Base-by-base conservation (phyloP, 2,888 invertebrate genomes). In the Lordiphosa fenestrarum region DNA sequence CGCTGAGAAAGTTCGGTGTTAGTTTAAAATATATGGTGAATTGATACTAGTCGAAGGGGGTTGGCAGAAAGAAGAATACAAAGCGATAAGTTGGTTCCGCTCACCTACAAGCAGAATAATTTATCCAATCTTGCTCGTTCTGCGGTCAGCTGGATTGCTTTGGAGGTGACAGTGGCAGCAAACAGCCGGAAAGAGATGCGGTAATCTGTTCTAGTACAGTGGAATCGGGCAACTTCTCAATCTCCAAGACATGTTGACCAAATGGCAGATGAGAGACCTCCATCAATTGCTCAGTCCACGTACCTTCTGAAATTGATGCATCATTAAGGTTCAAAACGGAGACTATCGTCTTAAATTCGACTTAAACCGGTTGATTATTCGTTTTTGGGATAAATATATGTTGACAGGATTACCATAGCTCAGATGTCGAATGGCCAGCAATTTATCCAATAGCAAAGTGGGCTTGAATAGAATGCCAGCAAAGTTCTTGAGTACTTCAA, bases 351-450 rank as follows among this genome's bases (percentile, higher is more conserved):
- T 93, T 23, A 95, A 90, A 41, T 69, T 85, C 9, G 93, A 93
- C 84, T 93, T 93, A 92, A 91, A 94, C 0, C 92, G 92, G 92
- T 94, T 93, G 76, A 95, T 94, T 0, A 95, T 94, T 65, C 92
- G 91, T 4, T 93, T 91, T 84, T 94, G 96, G 85, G 95, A 93
- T n/a, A 96, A 89, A 87, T 94, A 95, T 53, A 96, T 91, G 89
- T 95, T 95, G 74, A 95, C 93, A 4, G 94, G 93, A 54, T 92
- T 91, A 3, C 95, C 96, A 84, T 91, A 95, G 3, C 95, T 95
- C 62, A 94, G 88, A 81, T 91, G 91, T 66, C 90, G 90, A 60
- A 95, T 94, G 0, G 95, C 94, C 71, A 91, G 92, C 66, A 93
- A 88, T 89, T 96, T 96, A 48, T 92, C 91, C 1, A 90, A 86